Evolutionary conservation across 2,797 vertebrate genomes (phyloP).

Genomic region (Sparus aurata): DNA sequence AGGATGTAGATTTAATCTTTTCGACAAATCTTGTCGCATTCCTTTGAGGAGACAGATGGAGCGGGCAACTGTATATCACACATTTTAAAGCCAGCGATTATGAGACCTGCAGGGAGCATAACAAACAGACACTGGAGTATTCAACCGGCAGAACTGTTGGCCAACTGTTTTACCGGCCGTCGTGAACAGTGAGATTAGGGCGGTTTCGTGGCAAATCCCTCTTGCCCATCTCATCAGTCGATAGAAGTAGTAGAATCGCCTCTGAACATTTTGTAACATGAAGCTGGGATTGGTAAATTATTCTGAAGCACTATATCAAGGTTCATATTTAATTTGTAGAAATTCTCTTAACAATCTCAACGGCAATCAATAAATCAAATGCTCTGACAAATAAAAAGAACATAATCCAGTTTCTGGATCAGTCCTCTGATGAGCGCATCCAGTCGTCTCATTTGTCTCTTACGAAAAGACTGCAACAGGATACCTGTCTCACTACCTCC

Average conservation of each 20-base stretch:
- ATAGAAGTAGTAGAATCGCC: background rate
- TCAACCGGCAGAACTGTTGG: background rate
- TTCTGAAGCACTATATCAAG: too few species aligned
- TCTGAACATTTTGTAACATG: background rate
- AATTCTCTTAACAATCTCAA: too few species aligned
- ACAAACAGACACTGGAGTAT: background rate
- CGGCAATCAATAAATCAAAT: too few species aligned
- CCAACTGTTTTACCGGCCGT: background rate
- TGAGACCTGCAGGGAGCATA: background rate
- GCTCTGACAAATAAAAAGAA: too few species aligned
- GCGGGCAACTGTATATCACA: background rate
- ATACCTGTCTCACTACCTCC: too few species aligned
- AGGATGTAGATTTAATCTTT: slow-evolving; percentile 1
- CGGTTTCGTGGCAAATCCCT: too few species aligned
- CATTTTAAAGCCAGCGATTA: background rate
- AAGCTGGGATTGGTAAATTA: too few species aligned
- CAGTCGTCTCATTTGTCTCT: too few species aligned
- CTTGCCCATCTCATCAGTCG: background rate
- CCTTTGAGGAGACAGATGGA: slow-evolving; percentile 5
- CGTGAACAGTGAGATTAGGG: background rate
- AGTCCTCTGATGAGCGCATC: too few species aligned
- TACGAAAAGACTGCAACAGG: too few species aligned
- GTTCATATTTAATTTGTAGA: too few species aligned
- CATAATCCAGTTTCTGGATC: too few species aligned
- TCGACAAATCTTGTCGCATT: background rate